A percentile compares a stretch with the other conserved stretches of the same genome.
Evolutionary conservation across 2,888 invertebrate species (phyloP).

Genomic region (Temnothorax ravouxi): DNA sequence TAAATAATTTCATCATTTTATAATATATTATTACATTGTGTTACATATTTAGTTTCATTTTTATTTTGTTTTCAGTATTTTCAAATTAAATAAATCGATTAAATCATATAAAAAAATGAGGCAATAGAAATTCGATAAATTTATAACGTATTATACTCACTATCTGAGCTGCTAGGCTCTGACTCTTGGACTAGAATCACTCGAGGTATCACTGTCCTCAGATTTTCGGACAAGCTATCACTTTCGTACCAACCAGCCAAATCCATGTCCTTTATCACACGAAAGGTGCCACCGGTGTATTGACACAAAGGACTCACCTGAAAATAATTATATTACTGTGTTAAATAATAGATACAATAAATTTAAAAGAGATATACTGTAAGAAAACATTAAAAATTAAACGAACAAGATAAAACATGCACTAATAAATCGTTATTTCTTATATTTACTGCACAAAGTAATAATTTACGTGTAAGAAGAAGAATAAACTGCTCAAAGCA

Average conservation of each 20-base stretch:
- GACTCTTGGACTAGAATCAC: slow-evolving; percentile 89
- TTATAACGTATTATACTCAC: slow-evolving; percentile 85
- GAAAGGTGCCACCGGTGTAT: slow-evolving; percentile 81
- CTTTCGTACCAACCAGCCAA: slow-evolving; percentile 91
- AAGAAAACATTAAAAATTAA: background rate
- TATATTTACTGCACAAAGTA: slow-evolving; percentile 33
- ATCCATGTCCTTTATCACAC: slow-evolving; percentile 88
- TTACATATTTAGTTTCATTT: too few relatives aligned
- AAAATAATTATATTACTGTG: slow-evolving; percentile 36
- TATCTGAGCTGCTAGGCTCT: slow-evolving; percentile 89
- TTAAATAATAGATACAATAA: background rate
- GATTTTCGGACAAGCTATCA: slow-evolving; percentile 92
- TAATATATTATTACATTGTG: background rate
- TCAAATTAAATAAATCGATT: background rate
- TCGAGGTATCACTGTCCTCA: slow-evolving; percentile 90
- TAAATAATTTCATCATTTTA: background rate
- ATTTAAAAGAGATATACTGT: background rate
- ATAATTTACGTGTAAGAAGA: background rate
- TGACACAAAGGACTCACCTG: slow-evolving; percentile 87
- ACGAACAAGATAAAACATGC: background rate
- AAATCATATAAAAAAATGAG: background rate
- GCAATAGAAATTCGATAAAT: background rate
- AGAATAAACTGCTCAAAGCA: background rate
- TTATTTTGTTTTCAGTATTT: background rate
- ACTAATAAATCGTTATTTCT: background rate